Evolutionary conservation across 2,797 vertebrate species (phyloP).

Genomic region (Cryptoprocta ferox): DNA sequence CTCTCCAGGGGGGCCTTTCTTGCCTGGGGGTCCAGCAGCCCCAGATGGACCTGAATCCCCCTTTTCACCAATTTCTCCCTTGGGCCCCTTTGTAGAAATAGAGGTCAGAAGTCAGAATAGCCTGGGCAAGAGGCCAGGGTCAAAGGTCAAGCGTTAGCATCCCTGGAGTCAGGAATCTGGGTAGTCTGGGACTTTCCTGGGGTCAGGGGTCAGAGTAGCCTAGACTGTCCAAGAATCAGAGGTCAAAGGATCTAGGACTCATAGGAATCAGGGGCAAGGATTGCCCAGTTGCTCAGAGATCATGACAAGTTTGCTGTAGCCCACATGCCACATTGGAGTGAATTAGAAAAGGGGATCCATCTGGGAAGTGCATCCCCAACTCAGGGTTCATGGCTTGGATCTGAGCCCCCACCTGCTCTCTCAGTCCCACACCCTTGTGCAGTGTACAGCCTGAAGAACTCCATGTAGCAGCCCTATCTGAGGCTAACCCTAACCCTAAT

Average conservation of each 20-base stretch:
- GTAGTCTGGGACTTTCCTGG: not conserved
- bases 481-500: too few relatives aligned
- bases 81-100: slow-evolving; percentile 88
- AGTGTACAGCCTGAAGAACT: not conserved
- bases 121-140: too few relatives aligned
- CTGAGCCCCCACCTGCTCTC: not conserved
- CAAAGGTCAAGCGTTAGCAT: not conserved
- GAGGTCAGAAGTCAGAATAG: not conserved
- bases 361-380: not conserved
- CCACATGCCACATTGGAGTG: not conserved
- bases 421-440: not conserved
- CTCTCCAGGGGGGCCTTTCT: slow-evolving; percentile 93
- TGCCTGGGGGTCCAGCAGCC: slow-evolving; percentile 92
- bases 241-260: not conserved
- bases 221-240: not conserved
- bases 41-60: slow-evolving; percentile 92
- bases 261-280: not conserved
- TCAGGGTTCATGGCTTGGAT: not conserved
- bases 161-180: not conserved
- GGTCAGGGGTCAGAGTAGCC: not conserved
- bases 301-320: not conserved
- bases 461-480: not conserved
- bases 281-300: not conserved
- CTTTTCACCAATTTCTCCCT: slow-evolving; percentile 94
- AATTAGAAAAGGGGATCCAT: not conserved